These are phyloP conservation scores for Trichoplusia ni DNA, from an alignment of 1,140 invertebrate genomes.

Conservation along the genomic window DNA sequence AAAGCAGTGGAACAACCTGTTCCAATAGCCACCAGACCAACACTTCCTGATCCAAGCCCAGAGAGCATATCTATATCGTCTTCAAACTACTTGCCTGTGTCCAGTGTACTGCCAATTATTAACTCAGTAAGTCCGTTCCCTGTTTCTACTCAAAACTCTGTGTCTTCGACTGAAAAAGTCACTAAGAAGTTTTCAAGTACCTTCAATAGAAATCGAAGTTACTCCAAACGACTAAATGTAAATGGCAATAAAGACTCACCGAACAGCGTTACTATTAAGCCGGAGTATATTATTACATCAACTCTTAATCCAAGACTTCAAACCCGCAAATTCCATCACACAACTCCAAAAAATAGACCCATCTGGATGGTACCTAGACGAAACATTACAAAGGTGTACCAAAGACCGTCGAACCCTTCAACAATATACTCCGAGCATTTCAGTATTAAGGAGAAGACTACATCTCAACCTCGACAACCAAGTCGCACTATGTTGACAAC, in stretches of 20 bases:
- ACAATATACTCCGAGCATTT: slow-evolving; percentile 76
- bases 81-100: slow-evolving; percentile 42
- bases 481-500: slow-evolving; percentile 61
- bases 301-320: slow-evolving; percentile 45
- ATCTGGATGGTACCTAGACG: slow-evolving; percentile 70
- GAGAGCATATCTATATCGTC: slow-evolving; percentile 43
- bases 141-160: slow-evolving; percentile 57
- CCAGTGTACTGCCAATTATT: slow-evolving; percentile 39
- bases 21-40: slow-evolving; percentile 16
- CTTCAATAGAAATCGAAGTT: slow-evolving; percentile 62
- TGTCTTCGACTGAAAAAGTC: slow-evolving; percentile 52
- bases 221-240: slow-evolving; percentile 68
- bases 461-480: slow-evolving; percentile 34
- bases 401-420: slow-evolving; percentile 49
- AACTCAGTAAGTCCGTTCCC: slow-evolving; percentile 50
- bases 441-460: slow-evolving; percentile 68
- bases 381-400: slow-evolving; percentile 51
- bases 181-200: slow-evolving; percentile 51
- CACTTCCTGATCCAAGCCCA: slow-evolving; percentile 31
- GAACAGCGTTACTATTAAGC: slow-evolving; percentile 64
- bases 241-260: slow-evolving; percentile 62
- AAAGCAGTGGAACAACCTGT: slow-evolving; percentile 43
- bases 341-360: slow-evolving; percentile 66
- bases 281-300: slow-evolving; percentile 34
- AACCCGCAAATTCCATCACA: slow-evolving; percentile 64